Evolutionary conservation across 1,140 invertebrate genomes (phyloP).

Genomic region (Steinernema feltiae): DNA sequence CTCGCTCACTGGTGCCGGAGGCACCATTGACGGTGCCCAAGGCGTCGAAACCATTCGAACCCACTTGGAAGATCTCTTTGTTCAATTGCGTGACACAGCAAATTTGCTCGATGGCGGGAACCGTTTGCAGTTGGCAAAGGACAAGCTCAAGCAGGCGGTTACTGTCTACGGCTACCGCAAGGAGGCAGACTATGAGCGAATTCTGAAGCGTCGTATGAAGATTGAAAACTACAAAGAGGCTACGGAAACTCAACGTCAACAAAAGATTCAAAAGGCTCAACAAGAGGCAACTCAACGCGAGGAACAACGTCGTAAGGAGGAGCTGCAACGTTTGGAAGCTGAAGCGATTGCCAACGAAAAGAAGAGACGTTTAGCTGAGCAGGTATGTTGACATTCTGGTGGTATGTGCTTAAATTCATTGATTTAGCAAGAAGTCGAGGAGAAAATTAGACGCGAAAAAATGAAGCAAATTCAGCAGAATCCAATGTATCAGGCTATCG

Average conservation of each 20-base stretch:
- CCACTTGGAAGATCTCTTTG: slow-evolving; percentile 47
- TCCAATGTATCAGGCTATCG: slow-evolving; percentile 47
- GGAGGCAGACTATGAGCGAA: slow-evolving; percentile 50
- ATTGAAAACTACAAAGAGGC: slow-evolving; percentile 55
- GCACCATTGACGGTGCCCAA: slow-evolving; percentile 39
- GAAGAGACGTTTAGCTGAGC: slow-evolving; percentile 44
- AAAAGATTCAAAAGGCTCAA: slow-evolving; percentile 44
- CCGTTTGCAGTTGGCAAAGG: slow-evolving; percentile 33
- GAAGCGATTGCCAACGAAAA: slow-evolving; percentile 52
- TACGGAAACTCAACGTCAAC: slow-evolving; percentile 41
- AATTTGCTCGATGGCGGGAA: slow-evolving; percentile 34
- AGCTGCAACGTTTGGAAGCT: slow-evolving; percentile 49
- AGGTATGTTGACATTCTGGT: slow-evolving; percentile 34
- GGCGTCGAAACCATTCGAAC: slow-evolving; percentile 42
- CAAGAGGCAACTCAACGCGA: slow-evolving; percentile 44
- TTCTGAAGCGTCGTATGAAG: slow-evolving; percentile 45
- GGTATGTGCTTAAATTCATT: slow-evolving; percentile 22
- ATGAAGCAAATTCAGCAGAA: slow-evolving; percentile 35
- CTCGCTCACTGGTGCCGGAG: slow-evolving; percentile 49
- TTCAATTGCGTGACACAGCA: slow-evolving; percentile 36
- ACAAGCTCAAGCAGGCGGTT: slow-evolving; percentile 39
- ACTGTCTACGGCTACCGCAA: slow-evolving; percentile 39
- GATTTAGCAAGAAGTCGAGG: slow-evolving; percentile 34
- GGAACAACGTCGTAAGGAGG: slow-evolving; percentile 49
- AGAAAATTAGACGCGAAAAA: slow-evolving; percentile 31